These are phyloP conservation scores for Ardeotis arabs DNA, from an alignment of 2,113 vertebrate genomes.

Conservation along the genomic window DNA sequence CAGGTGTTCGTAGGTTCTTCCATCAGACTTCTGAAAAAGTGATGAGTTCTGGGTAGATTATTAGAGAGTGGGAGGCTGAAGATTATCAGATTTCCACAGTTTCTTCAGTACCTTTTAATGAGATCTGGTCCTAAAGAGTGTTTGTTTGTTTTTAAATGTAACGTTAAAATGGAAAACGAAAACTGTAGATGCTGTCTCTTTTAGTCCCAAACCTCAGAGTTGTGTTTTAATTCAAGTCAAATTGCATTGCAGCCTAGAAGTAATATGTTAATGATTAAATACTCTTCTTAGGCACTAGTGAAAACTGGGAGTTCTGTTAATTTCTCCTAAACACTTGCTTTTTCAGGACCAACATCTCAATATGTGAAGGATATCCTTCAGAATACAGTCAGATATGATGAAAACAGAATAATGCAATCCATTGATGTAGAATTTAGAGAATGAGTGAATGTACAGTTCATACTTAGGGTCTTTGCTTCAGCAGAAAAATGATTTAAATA, in stretches of 20 bases:
- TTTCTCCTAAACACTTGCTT: neutral
- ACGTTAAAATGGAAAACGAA: too few relatives aligned
- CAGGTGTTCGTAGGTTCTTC: neutral
- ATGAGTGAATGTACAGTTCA: neutral
- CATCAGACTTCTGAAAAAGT: neutral
- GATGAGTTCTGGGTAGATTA: neutral
- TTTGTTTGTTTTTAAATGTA: too few relatives aligned
- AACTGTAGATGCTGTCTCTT: too few relatives aligned
- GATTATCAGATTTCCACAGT: neutral
- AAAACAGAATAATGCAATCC: neutral
- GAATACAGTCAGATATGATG: neutral
- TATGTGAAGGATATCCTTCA: neutral
- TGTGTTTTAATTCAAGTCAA: neutral
- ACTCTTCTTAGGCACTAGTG: neutral
- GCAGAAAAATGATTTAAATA: neutral
- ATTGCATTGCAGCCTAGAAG: neutral
- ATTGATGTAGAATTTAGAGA: neutral
- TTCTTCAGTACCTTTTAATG: neutral
- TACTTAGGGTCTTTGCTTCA: neutral
- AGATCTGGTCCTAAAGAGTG: neutral
- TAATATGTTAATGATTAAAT: neutral
- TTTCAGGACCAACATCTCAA: neutral
- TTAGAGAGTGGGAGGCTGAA: neutral
- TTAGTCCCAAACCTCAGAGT: neutral
- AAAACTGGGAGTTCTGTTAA: neutral